Base-by-base conservation (phyloP, 2,888 invertebrate genomes). In the Lasioglossum malachurum region DNA sequence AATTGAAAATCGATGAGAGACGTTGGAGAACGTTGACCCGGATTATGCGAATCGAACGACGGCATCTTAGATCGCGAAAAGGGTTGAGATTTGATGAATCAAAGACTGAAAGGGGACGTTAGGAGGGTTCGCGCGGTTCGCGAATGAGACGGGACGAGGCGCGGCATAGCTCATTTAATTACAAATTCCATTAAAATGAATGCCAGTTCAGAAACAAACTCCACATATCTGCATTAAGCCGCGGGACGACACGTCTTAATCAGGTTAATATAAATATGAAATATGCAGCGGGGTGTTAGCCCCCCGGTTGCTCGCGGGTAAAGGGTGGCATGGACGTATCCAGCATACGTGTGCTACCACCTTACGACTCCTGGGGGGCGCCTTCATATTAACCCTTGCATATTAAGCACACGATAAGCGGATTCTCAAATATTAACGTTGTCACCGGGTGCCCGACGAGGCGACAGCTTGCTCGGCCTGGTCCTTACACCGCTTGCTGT, bases 251-350 rank as follows among this genome's bases (percentile, higher is more conserved):
- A 94, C 93, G 94, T 95, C 94, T 94, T 95, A 95, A 95, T 95
- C 94, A 95, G 95, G 95, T 95, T 95, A 95, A 95, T 95, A 95
- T 95, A 95, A 95, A 95, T 95, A 94, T 95, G 95, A 95, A 95
- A 95, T 95, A 95, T 95, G 95, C 94, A 95, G 93, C 91, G 93
- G 93, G 92, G 53, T 90, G 94, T 93, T 93, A 89, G 92, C 89
- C 90, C 89, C 90, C 86, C 89, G 91, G 89, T 90, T 91, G 87
- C 88, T 90, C 88, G 89, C 92, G 92, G 86, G 92, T 91, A 93
- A 93, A 93, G 94, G 94, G 94, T 93, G 85, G 91, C 90, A 89
- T 91, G 92, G 92, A 94, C 93, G 92, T 92, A 92, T 85, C 86
- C 84, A 90, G 88, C 93, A 93, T 93, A 93, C 93, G 93, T 94